These are phyloP conservation scores for Anomalospiza imberbis DNA, from an alignment of 2,797 vertebrate genomes.

Conservation along the genomic window DNA sequence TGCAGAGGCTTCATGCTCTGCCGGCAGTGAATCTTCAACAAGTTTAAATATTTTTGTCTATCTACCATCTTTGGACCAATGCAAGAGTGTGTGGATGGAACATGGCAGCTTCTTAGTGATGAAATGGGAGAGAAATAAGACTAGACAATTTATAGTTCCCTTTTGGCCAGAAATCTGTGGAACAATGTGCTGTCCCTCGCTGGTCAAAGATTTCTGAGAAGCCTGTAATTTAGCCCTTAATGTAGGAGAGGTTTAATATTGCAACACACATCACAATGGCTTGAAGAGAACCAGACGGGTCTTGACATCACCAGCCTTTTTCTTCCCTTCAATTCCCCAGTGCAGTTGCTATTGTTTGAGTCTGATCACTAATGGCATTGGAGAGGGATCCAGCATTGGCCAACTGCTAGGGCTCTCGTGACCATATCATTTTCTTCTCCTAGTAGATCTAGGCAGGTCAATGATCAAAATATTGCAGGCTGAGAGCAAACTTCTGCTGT, in stretches of 20 bases:
- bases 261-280: conserved; percentile 1
- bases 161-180: neutral
- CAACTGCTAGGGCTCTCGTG: neutral
- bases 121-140: neutral
- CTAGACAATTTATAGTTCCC: neutral
- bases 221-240: neutral
- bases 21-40: fast-evolving
- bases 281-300: conserved; percentile 48
- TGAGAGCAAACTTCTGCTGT: conserved; percentile 17
- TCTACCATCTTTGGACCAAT: neutral
- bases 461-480: conserved; percentile 21
- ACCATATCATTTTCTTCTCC: conserved; percentile 26
- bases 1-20: neutral
- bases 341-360: neutral
- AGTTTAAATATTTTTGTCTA: neutral
- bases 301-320: conserved; percentile 46
- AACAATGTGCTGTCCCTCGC: neutral
- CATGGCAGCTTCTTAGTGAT: neutral
- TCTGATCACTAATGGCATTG: conserved; percentile 10
- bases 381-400: neutral
- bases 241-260: conserved; percentile 16
- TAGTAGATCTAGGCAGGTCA: neutral
- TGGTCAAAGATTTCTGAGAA: conserved; percentile 13
- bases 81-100: neutral
- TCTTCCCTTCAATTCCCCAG: neutral